Base-by-base conservation (phyloP, 2,888 invertebrate species). In the Branchellion lobata region DNA sequence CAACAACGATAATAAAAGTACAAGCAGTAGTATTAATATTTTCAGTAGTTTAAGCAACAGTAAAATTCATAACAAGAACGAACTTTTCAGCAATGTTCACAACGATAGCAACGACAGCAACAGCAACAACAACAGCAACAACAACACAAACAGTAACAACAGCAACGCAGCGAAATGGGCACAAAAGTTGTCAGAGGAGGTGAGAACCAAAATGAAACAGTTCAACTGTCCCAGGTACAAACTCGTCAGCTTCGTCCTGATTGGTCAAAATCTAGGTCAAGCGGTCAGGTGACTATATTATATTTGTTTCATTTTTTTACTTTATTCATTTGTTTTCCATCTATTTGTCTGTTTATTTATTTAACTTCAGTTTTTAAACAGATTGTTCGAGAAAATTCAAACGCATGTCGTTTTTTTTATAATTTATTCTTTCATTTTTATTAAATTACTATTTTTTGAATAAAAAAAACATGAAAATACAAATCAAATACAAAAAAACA, bases 181-280 rank as follows among this genome's bases (percentile, higher is more conserved):
- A 27, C 3, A 34, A 34, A 69, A 29, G 69, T 29, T 69, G 33
- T 18, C 69, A 29, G 69, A 69, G 14, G 69, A 69, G n/a, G 69
- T 69, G n/a, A 69, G n/a, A 29, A 8, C 31, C 8, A 5, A n/a
- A 2, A 34, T 69, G 31, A 69, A 69, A 69, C 8, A 34, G 31
- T 69, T 69, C 34, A 21, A 69, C 33, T 69, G 34, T 69, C 69
- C 69, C 33, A 69, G 69, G n/a, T 69, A 69, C 34, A 69, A 69
- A 69, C 14, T 69, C 31, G n/a, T 69, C n/a, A 27, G 69, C 69
- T 69, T 69, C 69, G 69, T 69, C n/a, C 21, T 34, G 8, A 69
- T 69, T 34, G 69, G 69, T 27, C 69, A 69, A n/a, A 34, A 69
- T 69, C 14, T 69, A 31, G 69, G 69, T 18, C 69, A 69, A 34